These are phyloP conservation scores for Miichthys miiuy DNA, from an alignment of 2,797 vertebrate genomes.

Conservation along the genomic window DNA sequence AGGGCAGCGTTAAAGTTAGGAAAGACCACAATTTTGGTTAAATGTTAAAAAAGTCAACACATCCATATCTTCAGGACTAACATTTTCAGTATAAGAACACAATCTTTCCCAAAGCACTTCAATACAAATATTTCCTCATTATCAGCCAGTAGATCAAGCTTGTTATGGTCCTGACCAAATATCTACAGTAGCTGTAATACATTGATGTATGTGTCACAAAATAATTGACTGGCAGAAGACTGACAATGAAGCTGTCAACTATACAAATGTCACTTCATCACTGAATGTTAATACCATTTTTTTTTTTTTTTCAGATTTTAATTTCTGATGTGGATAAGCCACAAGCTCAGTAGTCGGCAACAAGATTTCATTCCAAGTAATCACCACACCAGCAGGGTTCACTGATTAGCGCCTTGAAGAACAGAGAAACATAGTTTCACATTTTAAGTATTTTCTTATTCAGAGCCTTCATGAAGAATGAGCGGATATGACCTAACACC, in stretches of 20 bases:
- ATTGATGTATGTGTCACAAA: background rate
- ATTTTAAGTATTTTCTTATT: slow-evolving; percentile 34
- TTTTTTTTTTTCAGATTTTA: background rate
- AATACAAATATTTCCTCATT: background rate
- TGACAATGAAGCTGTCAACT: slow-evolving; percentile 18
- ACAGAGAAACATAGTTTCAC: slow-evolving; percentile 36
- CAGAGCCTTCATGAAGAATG: slow-evolving; percentile 14
- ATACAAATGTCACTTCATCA: slow-evolving; percentile 1
- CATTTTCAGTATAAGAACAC: background rate
- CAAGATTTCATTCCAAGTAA: slow-evolving; percentile 49
- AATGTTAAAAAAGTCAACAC: background rate
- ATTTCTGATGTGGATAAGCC: slow-evolving; percentile 40
- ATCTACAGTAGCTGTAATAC: background rate
- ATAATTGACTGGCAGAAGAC: slow-evolving; percentile 25
- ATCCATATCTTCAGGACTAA: background rate
- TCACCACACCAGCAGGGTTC: slow-evolving; percentile 50
- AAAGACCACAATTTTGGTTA: background rate
- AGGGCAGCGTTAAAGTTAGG: background rate
- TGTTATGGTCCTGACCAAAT: background rate
- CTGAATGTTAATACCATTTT: background rate
- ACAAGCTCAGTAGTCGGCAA: slow-evolving; percentile 48
- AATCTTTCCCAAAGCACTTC: background rate
- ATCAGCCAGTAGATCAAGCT: background rate
- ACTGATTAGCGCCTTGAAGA: slow-evolving; percentile 46
- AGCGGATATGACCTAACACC: slow-evolving; percentile 29